Evolutionary conservation across 2,797 vertebrate species (phyloP).

Genomic region (Streptopelia turtur): DNA sequence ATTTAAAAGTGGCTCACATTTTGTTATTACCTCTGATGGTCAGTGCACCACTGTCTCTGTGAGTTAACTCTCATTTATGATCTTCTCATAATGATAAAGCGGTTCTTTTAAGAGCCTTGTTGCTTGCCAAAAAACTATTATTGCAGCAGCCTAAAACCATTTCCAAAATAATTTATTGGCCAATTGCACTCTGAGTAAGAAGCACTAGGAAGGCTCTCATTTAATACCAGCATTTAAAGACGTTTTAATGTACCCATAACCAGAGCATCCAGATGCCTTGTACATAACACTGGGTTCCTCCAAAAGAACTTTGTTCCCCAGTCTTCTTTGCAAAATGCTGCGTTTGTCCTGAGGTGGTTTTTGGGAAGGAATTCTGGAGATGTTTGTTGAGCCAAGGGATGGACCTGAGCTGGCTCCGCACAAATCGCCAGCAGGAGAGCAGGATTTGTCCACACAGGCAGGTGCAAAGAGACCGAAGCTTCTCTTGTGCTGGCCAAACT

Average conservation of each 20-base stretch:
- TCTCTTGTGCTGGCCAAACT: neutral
- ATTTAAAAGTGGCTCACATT: constrained; percentile 10
- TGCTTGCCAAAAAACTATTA: constrained; percentile 58
- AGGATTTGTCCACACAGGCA: neutral
- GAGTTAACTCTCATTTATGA: constrained; percentile 58
- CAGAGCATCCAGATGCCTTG: neutral
- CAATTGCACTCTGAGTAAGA: constrained; percentile 27
- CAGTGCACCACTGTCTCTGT: neutral
- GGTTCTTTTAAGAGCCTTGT: constrained; percentile 50
- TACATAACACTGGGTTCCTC: neutral
- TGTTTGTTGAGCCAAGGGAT: neutral
- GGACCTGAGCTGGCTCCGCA: neutral
- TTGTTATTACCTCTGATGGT: constrained; percentile 53
- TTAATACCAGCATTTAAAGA: constrained; percentile 65
- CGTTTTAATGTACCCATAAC: neutral
- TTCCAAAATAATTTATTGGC: constrained; percentile 46
- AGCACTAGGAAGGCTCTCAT: constrained; percentile 32
- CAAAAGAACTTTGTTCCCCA: neutral
- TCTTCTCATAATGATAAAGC: constrained; percentile 56
- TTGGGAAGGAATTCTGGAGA: neutral
- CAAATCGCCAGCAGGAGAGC: neutral
- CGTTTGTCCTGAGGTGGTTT: neutral
- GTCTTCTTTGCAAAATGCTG: neutral
- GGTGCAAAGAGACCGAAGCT: neutral
- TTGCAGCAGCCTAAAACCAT: constrained; percentile 44